phyloP scores from a whole-genome alignment of 2,113 vertebrate species.

The Callionymus lyra region DNA sequence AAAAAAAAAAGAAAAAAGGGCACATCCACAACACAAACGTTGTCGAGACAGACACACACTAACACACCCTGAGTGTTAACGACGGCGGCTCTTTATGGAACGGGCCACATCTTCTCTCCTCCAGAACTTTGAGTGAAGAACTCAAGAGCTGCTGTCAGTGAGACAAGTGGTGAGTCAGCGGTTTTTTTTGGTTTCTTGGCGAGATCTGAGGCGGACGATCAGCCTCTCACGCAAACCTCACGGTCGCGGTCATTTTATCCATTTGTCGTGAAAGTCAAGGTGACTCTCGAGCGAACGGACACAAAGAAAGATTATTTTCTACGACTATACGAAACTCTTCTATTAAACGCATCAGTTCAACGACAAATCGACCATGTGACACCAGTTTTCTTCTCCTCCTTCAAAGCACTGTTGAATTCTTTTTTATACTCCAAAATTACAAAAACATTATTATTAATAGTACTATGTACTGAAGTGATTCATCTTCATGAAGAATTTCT shows the following conservation, averaged over 20 bases:
- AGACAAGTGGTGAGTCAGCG: constrained; percentile 6
- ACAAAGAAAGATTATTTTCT: too few relatives aligned
- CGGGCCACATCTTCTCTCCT: constrained; percentile 12
- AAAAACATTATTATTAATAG: too few relatives aligned
- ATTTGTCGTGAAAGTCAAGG: constrained; percentile 19
- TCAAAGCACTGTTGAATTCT: too few relatives aligned
- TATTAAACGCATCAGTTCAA: too few relatives aligned
- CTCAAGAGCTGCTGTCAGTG: constrained; percentile 18
- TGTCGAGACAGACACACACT: constrained; percentile 13
- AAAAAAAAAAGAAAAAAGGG: constrained; percentile 30
- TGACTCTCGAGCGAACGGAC: constrained; percentile 3
- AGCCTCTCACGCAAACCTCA: constrained; percentile 43
- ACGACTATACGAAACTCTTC: too few relatives aligned
- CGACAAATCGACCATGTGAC: too few relatives aligned
- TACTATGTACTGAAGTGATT: too few relatives aligned
- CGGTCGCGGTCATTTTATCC: constrained; percentile 30
- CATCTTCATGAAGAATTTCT: too few relatives aligned
- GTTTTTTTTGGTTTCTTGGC: constrained; percentile 32
- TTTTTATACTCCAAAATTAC: too few relatives aligned
- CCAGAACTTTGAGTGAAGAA: constrained; percentile 21
- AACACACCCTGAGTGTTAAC: constrained; percentile 5
- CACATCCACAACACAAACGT: constrained; percentile 9
- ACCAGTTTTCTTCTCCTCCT: too few relatives aligned
- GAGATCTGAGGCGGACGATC: constrained; percentile 26
- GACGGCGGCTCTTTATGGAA: constrained; percentile 33